Evolutionary conservation across 2,113 vertebrate species (phyloP).

Genomic region (Corydoras sp.): DNA sequence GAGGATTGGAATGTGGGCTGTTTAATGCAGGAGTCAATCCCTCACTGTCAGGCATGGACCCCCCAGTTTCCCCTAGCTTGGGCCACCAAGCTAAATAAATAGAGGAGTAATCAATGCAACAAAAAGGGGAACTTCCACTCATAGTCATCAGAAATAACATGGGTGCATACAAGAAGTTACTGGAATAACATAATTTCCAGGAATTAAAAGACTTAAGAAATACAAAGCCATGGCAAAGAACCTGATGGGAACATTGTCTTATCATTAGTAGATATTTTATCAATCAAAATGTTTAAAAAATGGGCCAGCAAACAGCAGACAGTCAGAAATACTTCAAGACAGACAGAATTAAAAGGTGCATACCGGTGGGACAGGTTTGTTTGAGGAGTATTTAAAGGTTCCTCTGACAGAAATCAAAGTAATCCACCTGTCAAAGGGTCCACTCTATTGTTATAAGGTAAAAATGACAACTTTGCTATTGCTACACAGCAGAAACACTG

Average conservation of each 20-base stretch:
- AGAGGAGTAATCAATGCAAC: conserved; percentile 77
- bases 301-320: neutral
- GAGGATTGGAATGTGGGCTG: conserved; percentile 70
- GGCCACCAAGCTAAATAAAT: conserved; percentile 67
- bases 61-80: conserved; percentile 51
- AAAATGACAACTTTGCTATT: too few species aligned
- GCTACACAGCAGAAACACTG: too few species aligned
- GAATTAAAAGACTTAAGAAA: conserved; percentile 9
- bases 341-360: neutral
- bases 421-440: neutral
- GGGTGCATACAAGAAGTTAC: conserved; percentile 5
- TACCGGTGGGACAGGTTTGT: conserved; percentile 1
- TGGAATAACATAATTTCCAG: neutral
- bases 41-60: conserved; percentile 51
- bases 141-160: conserved; percentile 58
- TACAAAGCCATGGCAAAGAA: neutral
- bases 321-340: conserved; percentile 6
- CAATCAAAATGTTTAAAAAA: neutral
- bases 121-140: conserved; percentile 52
- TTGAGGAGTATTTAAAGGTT: neutral
- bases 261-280: too few species aligned
- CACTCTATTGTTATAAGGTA: too few species aligned
- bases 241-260: too few species aligned
- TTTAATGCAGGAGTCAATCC: conserved; percentile 73
- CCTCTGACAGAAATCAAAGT: neutral